Evolutionary conservation across 2,113 vertebrate genomes (phyloP).

Genomic region (Anguilla japonica): DNA sequence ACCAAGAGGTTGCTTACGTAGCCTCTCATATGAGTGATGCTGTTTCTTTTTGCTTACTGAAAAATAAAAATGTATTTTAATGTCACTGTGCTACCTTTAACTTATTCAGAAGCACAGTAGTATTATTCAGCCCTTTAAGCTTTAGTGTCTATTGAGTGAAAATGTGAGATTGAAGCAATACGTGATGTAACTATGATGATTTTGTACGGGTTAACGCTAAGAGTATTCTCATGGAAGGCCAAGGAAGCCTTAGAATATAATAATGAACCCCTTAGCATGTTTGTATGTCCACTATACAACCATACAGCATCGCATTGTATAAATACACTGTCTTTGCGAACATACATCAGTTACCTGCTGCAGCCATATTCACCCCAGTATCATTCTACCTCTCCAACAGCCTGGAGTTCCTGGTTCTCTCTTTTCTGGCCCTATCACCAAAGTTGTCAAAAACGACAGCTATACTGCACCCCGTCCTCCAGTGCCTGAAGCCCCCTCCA

Average conservation of each 20-base stretch:
- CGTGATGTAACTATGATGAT: background rate
- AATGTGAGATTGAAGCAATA: background rate
- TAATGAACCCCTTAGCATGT: background rate
- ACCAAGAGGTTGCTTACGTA: conserved; percentile 68
- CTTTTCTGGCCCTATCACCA: conserved; percentile 87
- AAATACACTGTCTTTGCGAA: background rate
- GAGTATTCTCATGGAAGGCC: background rate
- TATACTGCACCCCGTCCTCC: conserved; percentile 83
- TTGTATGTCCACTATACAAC: background rate
- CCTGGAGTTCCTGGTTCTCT: conserved; percentile 68
- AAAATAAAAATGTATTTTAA: background rate
- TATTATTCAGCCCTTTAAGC: too few species aligned
- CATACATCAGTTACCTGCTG: background rate
- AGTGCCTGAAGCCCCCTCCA: conserved; percentile 55
- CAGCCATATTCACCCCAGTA: background rate
- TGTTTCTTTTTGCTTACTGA: background rate
- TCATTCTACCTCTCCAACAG: conserved; percentile 52
- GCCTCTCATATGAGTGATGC: conserved; percentile 71
- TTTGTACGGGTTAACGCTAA: background rate
- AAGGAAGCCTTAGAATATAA: background rate
- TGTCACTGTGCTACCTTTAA: too few species aligned
- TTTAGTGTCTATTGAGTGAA: too few species aligned
- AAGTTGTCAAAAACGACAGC: conserved; percentile 93
- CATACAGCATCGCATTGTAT: too few species aligned
- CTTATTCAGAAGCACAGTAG: too few species aligned